Base-by-base conservation (phyloP, 2,888 invertebrate species). In the Drosophila neonasuta region DNA sequence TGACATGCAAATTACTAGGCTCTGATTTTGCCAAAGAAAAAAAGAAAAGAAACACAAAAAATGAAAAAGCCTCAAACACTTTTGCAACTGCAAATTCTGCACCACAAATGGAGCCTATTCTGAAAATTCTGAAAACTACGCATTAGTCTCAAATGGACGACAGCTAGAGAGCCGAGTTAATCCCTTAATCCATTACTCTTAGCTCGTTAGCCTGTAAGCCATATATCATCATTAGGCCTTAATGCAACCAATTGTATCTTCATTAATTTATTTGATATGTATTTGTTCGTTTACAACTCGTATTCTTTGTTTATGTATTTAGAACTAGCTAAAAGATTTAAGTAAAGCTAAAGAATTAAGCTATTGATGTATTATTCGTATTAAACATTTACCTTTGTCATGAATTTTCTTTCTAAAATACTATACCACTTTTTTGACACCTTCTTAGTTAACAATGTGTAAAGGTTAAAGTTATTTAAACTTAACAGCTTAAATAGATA, bases 1-100 rank as follows among this genome's bases (percentile, higher is more conserved):
- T 84, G 84, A 29, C 79, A 79, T 71, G 76, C 82, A 78, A 81
- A 82, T 74, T 63, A 67, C 76, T 84, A 55, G 60, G 36, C 49
- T 67, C 68, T 67, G 82, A 83, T 80, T 83, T 71, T 34, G 15
- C 15, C 39, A 5, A n/a, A 32, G 32, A n/a, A 29, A 45, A 54
- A 32, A 54, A 45, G 34, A 32, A 36, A 51, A 17, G 8, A 55
- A 17, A 17, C 10, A n/a, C 17, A 20, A 39, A 54, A 32, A n/a
- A 8, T n/a, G 34, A 60, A 36, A 44, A 10, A 42, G 4, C 3
- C 20, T 10, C 5, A 15, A 34, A 44, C n/a, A 44, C 44, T 34
- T 59, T 49, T 17, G 45, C 5, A 9, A 24, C 34, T 15, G 17
- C 32, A 55, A 32, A 55, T 66, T 39, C 4, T 41, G 15, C 6